These are phyloP conservation scores for Corythaeola cristata DNA, from an alignment of 2,113 vertebrate genomes.

Conservation along the genomic window DNA sequence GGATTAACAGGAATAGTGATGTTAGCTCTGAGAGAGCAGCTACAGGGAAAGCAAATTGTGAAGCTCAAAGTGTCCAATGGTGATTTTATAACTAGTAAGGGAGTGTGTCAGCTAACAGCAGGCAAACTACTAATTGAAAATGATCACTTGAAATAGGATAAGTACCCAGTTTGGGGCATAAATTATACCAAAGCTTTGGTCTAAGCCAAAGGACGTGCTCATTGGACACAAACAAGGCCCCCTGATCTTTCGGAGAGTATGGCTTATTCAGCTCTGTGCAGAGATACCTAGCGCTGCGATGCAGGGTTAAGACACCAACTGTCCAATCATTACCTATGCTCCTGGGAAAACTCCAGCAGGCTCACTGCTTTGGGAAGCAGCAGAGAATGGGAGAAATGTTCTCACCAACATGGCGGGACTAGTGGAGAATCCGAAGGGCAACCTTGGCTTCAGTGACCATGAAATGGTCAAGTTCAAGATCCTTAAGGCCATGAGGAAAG, in stretches of 20 bases:
- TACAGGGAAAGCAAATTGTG: neutral
- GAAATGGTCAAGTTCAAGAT: too few species aligned
- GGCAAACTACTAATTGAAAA: neutral
- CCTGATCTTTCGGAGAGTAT: neutral
- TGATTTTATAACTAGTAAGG: neutral
- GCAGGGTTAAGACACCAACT: neutral
- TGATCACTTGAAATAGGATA: neutral
- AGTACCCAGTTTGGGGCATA: neutral
- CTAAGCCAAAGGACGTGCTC: neutral
- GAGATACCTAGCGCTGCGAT: neutral
- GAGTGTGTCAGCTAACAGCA: neutral
- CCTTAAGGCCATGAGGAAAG: too few species aligned
- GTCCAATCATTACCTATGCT: neutral
- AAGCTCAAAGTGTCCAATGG: neutral
- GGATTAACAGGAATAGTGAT: conserved; percentile 1
- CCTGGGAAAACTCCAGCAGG: neutral
- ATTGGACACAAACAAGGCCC: neutral
- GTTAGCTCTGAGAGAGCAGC: neutral
- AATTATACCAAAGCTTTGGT: neutral
- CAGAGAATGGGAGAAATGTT: neutral
- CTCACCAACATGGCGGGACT: too few species aligned
- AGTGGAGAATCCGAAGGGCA: too few species aligned
- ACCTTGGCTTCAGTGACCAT: too few species aligned
- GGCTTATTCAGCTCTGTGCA: neutral
- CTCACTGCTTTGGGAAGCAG: neutral